Conservation (phyloP, 2,113 vertebrate species). For the Phainopepla nitens region DNA sequence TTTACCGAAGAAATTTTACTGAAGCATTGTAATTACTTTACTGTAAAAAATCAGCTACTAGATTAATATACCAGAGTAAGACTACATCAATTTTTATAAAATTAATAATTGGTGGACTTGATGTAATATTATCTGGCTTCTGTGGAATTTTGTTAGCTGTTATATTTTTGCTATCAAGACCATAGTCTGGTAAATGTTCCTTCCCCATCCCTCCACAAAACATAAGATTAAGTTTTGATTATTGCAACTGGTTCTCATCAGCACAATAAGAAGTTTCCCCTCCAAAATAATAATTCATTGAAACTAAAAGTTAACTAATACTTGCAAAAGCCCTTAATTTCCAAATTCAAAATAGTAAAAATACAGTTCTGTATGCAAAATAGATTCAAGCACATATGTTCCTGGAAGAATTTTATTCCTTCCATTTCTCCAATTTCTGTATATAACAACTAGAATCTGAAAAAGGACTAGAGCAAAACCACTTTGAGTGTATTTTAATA, state of each 20-base stretch:
- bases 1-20: background rate
- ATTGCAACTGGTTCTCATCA: background rate
- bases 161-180: background rate
- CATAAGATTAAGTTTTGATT: background rate
- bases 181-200: background rate
- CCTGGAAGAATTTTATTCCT: background rate
- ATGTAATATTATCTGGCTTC: background rate
- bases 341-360: background rate
- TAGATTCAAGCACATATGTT: background rate
- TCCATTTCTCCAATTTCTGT: background rate
- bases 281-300: background rate
- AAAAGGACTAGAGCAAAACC: background rate
- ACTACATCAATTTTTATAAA: background rate
- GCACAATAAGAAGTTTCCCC: background rate
- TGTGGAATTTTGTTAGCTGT: background rate
- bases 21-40: background rate
- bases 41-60: background rate
- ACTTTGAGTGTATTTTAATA: background rate
- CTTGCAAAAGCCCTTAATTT: background rate
- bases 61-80: background rate
- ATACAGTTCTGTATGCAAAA: background rate
- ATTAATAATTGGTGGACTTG: background rate
- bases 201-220: background rate
- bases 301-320: background rate
- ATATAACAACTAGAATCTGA: background rate